phyloP scores from a whole-genome alignment of 2,797 vertebrate species.

The Discoglossus pictus region DNA sequence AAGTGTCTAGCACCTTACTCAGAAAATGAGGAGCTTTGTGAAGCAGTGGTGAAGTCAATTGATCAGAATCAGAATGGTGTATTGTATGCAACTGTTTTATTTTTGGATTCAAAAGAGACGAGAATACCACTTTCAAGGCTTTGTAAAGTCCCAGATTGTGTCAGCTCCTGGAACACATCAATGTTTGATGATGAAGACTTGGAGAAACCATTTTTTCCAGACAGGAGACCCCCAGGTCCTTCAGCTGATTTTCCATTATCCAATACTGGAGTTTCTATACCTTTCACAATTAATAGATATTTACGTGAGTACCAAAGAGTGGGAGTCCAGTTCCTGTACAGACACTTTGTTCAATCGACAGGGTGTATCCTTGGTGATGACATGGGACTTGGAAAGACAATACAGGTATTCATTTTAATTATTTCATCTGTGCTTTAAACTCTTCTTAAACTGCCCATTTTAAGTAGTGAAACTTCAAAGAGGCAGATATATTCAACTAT shows the following conservation, averaged over 20 bases:
- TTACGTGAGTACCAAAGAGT: constrained; percentile 92
- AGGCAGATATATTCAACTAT: too few species aligned
- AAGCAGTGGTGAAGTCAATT: constrained; percentile 72
- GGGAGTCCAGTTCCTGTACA: constrained; percentile 84
- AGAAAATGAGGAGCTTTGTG: constrained; percentile 66
- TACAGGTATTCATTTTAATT: constrained; percentile 79
- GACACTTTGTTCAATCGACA: constrained; percentile 74
- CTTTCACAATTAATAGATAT: constrained; percentile 93
- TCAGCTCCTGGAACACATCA: constrained; percentile 58
- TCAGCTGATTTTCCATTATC: constrained; percentile 74
- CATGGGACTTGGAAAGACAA: constrained; percentile 96
- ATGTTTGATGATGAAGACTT: constrained; percentile 72
- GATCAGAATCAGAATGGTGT: constrained; percentile 62
- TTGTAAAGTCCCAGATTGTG: constrained; percentile 58
- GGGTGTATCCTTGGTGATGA: constrained; percentile 96
- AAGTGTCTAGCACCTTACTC: constrained; percentile 72
- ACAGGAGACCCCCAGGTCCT: constrained; percentile 62
- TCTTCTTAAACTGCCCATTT: not conserved
- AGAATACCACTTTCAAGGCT: constrained; percentile 68
- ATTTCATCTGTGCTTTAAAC: not conserved
- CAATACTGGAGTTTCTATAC: constrained; percentile 72
- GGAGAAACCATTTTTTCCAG: constrained; percentile 87
- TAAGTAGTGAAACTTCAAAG: too few species aligned
- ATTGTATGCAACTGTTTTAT: constrained; percentile 67
- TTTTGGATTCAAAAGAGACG: constrained; percentile 67